phyloP scores from a whole-genome alignment of 2,113 vertebrate genomes.

The Megaleporinus macrocephalus region DNA sequence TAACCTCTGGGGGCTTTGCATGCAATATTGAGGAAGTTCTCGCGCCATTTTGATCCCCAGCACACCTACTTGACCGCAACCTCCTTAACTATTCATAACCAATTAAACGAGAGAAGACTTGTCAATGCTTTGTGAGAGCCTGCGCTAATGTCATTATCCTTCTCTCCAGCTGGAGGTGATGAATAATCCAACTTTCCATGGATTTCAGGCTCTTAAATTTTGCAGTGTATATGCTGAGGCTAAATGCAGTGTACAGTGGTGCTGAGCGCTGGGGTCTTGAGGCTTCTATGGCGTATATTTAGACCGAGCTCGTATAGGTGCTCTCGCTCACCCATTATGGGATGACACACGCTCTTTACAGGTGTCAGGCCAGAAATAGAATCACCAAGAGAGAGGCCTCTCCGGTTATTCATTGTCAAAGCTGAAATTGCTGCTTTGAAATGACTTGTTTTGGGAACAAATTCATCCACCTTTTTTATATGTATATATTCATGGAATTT shows the following conservation, averaged over 20 bases:
- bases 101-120: slow-evolving; percentile 36
- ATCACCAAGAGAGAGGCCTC: slow-evolving; percentile 3
- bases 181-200: slow-evolving; percentile 30
- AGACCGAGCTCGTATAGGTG: slow-evolving; percentile 6
- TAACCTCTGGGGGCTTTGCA: slow-evolving; percentile 18
- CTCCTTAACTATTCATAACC: slow-evolving; percentile 45
- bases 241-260: neutral
- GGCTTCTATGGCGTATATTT: neutral
- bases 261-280: neutral
- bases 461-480: slow-evolving; percentile 35
- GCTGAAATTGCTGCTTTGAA: slow-evolving; percentile 17
- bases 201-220: slow-evolving; percentile 38
- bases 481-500: slow-evolving; percentile 58
- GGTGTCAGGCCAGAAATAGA: slow-evolving; percentile 23
- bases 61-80: slow-evolving; percentile 29
- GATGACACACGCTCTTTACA: slow-evolving; percentile 1
- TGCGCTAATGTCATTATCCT: neutral
- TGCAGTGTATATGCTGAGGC: neutral
- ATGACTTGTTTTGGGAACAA: slow-evolving; percentile 10
- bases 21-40: slow-evolving; percentile 43
- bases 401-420: slow-evolving; percentile 27
- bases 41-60: slow-evolving; percentile 7
- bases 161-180: neutral
- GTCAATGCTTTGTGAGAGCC: slow-evolving; percentile 21
- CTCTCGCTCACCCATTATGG: neutral